Evolutionary conservation across 2,888 invertebrate genomes (phyloP).

Genomic region (Argyresthia albistria): DNA sequence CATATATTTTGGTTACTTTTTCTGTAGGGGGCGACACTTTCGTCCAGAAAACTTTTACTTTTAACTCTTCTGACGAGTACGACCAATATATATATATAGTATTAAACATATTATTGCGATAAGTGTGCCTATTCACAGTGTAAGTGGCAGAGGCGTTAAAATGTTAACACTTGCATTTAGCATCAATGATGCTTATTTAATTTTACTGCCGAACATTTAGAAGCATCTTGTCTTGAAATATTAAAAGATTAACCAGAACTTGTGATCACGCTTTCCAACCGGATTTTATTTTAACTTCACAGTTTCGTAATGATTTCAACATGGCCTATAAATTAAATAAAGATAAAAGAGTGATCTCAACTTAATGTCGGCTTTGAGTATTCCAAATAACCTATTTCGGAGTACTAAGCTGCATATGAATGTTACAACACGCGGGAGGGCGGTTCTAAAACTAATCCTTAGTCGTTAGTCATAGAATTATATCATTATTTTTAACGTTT

Average conservation of each 20-base stretch:
- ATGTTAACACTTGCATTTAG: no score
- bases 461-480: conserved; percentile 55
- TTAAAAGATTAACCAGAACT: not conserved
- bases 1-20: not conserved
- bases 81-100: no score
- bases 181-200: no score
- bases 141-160: no score
- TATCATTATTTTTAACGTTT: conserved; percentile 69
- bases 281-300: not conserved
- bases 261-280: conserved; percentile 28
- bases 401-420: no score
- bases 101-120: not conserved
- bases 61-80: not conserved
- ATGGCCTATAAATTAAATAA: conserved; percentile 6
- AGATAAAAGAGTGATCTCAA: conserved; percentile 19
- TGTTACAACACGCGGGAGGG: no score
- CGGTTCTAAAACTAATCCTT: conserved; percentile 19
- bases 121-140: not conserved
- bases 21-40: not conserved
- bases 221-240: no score
- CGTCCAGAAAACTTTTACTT: no score
- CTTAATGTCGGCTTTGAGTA: not conserved
- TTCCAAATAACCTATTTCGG: no score
- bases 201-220: no score
- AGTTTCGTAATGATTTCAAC: not conserved